Conservation (phyloP, 64 coral and sea anemone species). For the Stylophora pistillata region DNA sequence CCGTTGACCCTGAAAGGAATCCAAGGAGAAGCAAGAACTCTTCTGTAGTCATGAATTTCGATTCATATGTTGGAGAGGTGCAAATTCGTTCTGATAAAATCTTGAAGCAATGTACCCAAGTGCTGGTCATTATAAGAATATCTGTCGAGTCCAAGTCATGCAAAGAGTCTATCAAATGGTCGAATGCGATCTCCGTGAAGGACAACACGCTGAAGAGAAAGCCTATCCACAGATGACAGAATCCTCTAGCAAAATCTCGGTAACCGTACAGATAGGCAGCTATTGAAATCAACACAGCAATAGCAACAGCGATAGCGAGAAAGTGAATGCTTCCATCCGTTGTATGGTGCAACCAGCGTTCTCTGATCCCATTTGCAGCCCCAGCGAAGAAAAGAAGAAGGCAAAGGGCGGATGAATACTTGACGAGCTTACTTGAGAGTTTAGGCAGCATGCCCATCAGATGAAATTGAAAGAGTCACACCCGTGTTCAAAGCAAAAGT, state of each 20-base stretch:
- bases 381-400: slow-evolving; percentile 70
- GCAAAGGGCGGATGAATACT: slow-evolving; percentile 67
- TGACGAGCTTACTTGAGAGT: slow-evolving; percentile 48
- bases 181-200: slow-evolving; percentile 92
- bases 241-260: slow-evolving; percentile 71
- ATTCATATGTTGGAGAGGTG: slow-evolving; percentile 51
- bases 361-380: slow-evolving; percentile 78
- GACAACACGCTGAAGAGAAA: slow-evolving; percentile 93
- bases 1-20: slow-evolving; percentile 69
- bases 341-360: slow-evolving; percentile 88
- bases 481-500: background rate
- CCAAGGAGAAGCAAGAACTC: slow-evolving; percentile 81
- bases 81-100: slow-evolving; percentile 65
- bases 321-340: slow-evolving; percentile 84
- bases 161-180: slow-evolving; percentile 81
- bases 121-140: slow-evolving; percentile 80
- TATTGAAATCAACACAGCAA: slow-evolving; percentile 76
- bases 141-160: slow-evolving; percentile 90
- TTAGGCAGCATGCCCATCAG: slow-evolving; percentile 47
- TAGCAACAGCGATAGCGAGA: slow-evolving; percentile 65
- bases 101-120: slow-evolving; percentile 58
- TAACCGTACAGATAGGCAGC: slow-evolving; percentile 80
- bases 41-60: slow-evolving; percentile 72
- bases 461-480: background rate
- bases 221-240: slow-evolving; percentile 88